Evolutionary conservation across 2,113 vertebrate species (phyloP).

Genomic region (Oncorhynchus kisutch): DNA sequence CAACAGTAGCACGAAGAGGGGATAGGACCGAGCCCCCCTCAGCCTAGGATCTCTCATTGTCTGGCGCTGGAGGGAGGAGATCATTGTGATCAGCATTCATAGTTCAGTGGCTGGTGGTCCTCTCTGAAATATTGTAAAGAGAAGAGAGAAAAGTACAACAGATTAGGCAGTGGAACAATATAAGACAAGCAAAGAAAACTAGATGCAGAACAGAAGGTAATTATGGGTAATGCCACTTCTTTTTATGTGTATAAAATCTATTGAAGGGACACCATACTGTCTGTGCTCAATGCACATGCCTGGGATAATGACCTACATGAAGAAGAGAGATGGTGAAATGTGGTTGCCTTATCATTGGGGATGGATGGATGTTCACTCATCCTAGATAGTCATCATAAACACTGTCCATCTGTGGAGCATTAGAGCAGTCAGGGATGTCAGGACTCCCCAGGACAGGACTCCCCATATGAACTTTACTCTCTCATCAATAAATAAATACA

Average conservation of each 20-base stretch:
- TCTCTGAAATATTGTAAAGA: conserved; percentile 76
- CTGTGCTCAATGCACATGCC: too few relatives aligned
- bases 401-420: conserved; percentile 30
- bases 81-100: conserved; percentile 99
- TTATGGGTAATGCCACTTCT: too few relatives aligned
- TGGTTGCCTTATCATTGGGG: neutral
- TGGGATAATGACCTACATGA: too few relatives aligned
- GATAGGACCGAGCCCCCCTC: conserved; percentile 98
- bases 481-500: too few relatives aligned
- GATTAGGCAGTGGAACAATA: conserved; percentile 6
- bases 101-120: conserved; percentile 92
- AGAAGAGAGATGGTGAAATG: too few relatives aligned
- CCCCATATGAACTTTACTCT: too few relatives aligned
- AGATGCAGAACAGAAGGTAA: too few relatives aligned
- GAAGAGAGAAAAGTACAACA: conserved; percentile 45
- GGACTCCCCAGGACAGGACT: conserved; percentile 27
- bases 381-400: conserved; percentile 25
- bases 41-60: conserved; percentile 99
- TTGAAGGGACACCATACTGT: too few relatives aligned
- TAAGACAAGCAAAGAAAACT: too few relatives aligned
- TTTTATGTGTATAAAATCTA: too few relatives aligned
- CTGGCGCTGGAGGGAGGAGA: conserved; percentile 97
- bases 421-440: conserved; percentile 36
- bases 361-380: neutral
- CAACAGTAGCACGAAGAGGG: conserved; percentile 95